Evolutionary conservation across 2,113 vertebrate genomes (phyloP), one percentile per base, ranked within the genome.

Genomic region (Centropus bengalensis): DNA sequence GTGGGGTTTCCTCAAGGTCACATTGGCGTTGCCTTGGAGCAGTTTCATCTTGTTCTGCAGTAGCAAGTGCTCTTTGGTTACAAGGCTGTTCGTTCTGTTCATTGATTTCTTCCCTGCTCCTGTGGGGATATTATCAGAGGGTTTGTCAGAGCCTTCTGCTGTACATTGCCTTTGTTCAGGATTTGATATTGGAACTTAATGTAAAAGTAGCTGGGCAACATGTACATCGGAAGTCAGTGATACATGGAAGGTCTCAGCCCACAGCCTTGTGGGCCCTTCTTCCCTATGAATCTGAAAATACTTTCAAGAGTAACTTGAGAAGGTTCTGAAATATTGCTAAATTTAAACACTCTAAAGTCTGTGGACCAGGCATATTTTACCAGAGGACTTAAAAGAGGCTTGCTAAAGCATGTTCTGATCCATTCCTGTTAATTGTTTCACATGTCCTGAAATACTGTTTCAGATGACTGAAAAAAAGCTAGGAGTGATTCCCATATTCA

Each of bases 81-180:
- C 51, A 58, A 51, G n/a, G 30, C 33, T 80, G 30, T 32, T 0
- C 0, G 6, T 47, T 60, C 9, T 30, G 5, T n/a, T 30, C 45
- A 30, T 16, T 9, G 27, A 40, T 58, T 3, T 1, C 26, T 60
- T 73, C 19, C 12, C 30, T 5, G 2, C 18, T 73, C 16, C 23
- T 33, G 26, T 4, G 27, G 69, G 42, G 19, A 4, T 33, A 44
- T 2, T 6, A 14, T 8, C n/a, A 66, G 10, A 20, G 24, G 7
- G 15, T 32, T 68, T 36, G 21, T 33, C 7, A 2, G 82, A 63
- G 22, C 15, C 8, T 86, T 58, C 42, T 63, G 17, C 17, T 3
- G 0, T 79, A 30, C 33, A 51, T 73, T 47, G 22, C 17, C 24
- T 74, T 81, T 70, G 45, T 12, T 59, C 51, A 79, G 58, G 24